These are phyloP conservation scores for Neodiprion lecontei DNA, from an alignment of 1,140 invertebrate genomes.

Conservation along the genomic window DNA sequence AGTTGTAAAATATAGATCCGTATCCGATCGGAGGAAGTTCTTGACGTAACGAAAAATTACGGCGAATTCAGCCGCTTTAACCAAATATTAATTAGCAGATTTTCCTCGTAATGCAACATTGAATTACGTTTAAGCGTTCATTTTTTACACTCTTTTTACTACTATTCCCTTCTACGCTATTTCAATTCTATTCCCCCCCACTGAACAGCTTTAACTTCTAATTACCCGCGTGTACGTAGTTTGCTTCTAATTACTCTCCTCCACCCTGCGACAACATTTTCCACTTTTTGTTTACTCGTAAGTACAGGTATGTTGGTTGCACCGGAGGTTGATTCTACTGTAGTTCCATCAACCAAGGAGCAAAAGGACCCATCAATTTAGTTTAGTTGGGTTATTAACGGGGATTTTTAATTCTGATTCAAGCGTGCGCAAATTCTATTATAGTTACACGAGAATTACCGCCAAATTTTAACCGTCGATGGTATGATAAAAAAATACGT, in stretches of 20 bases:
- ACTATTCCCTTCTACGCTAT: background rate
- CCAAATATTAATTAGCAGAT: no score
- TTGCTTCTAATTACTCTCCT: background rate
- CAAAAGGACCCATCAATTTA: background rate
- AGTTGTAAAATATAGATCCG: no score
- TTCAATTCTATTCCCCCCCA: background rate
- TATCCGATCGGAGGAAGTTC: no score
- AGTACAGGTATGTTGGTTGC: background rate
- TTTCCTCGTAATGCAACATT: background rate
- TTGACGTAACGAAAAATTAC: no score
- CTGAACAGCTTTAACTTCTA: background rate
- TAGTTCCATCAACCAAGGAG: no score
- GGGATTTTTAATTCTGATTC: constrained; percentile 1
- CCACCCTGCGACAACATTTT: background rate
- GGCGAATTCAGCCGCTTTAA: no score
- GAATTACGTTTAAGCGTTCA: background rate
- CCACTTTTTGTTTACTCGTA: background rate
- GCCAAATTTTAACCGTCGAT: background rate
- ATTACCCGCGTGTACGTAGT: background rate
- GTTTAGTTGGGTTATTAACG: background rate
- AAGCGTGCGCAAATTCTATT: background rate
- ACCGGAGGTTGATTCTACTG: no score
- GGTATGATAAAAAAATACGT: background rate
- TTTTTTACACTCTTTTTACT: background rate
- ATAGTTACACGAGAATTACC: background rate